Evolutionary conservation across 2,888 invertebrate species (phyloP).

Genomic region (Apomyelois bistriatella): DNA sequence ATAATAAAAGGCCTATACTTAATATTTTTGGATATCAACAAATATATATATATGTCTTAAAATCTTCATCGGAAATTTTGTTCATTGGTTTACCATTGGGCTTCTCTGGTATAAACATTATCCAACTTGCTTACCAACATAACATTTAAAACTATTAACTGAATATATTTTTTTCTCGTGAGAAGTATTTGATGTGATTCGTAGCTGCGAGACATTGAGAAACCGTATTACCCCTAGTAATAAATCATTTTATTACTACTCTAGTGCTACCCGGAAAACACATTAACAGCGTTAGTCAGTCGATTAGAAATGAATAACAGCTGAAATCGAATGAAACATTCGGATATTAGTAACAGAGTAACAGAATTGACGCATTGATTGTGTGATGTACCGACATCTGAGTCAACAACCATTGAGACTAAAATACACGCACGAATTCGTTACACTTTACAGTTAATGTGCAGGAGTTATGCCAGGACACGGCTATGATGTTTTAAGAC

Average conservation of each 20-base stretch:
- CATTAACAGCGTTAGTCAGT: background rate
- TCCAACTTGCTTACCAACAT: no score
- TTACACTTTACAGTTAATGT: background rate
- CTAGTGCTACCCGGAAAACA: background rate
- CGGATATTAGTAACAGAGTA: background rate
- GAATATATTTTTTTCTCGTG: no score
- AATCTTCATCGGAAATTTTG: no score
- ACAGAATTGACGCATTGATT: background rate
- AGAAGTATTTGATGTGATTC: no score
- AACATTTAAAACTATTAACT: no score
- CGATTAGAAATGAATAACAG: constrained; percentile 7
- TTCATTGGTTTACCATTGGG: no score
- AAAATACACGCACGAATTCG: background rate
- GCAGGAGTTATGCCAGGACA: background rate
- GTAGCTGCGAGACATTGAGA: no score
- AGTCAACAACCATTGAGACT: background rate
- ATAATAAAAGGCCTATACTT: no score
- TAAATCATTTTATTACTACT: background rate
- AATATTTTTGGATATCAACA: no score
- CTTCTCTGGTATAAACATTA: no score
- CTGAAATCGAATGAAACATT: constrained; percentile 6
- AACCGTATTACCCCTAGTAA: background rate
- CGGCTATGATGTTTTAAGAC: background rate
- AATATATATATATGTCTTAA: no score
- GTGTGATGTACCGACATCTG: background rate